These are phyloP conservation scores for Drosophila nasuta DNA, from an alignment of 1,140 invertebrate genomes.

Conservation along the genomic window DNA sequence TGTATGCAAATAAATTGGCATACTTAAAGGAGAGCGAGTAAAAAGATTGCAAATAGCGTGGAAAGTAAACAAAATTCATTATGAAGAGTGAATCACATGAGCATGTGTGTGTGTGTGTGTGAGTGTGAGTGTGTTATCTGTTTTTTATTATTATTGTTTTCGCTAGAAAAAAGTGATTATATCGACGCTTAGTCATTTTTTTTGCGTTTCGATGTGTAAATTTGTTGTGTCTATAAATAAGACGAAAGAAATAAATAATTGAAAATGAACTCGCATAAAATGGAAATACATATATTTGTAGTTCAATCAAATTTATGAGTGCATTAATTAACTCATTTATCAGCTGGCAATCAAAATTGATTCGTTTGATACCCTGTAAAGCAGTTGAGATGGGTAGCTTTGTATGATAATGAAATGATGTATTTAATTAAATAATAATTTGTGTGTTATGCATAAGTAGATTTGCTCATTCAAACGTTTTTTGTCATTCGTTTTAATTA, in stretches of 20 bases:
- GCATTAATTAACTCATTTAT: conserved; percentile 48
- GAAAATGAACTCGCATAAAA: conserved; percentile 5
- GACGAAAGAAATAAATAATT: neutral
- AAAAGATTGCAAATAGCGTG: conserved; percentile 22
- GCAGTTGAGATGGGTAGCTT: neutral
- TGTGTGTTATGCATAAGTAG: conserved; percentile 18
- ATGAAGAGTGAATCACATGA: conserved; percentile 36
- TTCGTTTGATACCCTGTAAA: conserved; percentile 4
- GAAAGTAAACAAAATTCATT: conserved; percentile 38
- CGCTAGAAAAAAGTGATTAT: conserved; percentile 40
- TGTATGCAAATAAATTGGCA: conserved; percentile 62
- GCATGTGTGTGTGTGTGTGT: conserved; percentile 3
- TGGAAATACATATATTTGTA: conserved; percentile 26
- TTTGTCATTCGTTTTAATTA: conserved; percentile 50
- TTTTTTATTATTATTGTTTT: conserved; percentile 25
- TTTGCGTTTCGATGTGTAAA: conserved; percentile 16
- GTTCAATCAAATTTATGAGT: conserved; percentile 38
- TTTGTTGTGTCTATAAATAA: conserved; percentile 32
- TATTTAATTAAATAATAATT: conserved; percentile 16
- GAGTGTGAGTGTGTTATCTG: conserved; percentile 39
- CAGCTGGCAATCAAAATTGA: conserved; percentile 8
- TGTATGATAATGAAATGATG: conserved; percentile 13
- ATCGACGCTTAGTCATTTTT: conserved; percentile 38
- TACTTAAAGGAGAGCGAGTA: conserved; percentile 37
- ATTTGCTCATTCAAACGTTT: conserved; percentile 35